Percentiles rank a stretch among this genome's conserved stretches.
Evolutionary conservation across 2,888 invertebrate species (phyloP).

Genomic region (Eulithis testata): DNA sequence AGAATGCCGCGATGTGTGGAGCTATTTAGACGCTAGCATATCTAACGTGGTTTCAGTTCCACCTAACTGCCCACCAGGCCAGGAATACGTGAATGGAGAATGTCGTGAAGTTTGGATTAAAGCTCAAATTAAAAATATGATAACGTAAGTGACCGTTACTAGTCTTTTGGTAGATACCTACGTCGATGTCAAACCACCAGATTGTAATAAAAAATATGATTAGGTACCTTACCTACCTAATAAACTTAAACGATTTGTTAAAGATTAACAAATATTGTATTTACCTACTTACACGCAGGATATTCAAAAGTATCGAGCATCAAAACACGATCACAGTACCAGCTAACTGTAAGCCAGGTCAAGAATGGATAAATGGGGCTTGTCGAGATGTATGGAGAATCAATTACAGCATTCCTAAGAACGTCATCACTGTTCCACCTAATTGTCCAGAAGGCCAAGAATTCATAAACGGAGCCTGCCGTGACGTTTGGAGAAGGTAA

Average conservation of each 20-base stretch:
- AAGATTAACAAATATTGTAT: too few relatives aligned
- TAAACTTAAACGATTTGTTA: too few relatives aligned
- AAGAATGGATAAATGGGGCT: conserved; percentile 28
- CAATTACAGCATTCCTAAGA: conserved; percentile 3
- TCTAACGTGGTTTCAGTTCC: conserved; percentile 27
- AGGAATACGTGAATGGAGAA: conserved; percentile 27
- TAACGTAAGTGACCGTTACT: conserved; percentile 9
- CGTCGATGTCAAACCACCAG: too few relatives aligned
- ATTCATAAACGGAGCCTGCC: conserved; percentile 31
- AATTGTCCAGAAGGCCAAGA: conserved; percentile 32
- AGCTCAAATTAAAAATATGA: conserved; percentile 7
- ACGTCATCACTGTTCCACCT: conserved; percentile 29
- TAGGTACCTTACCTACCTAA: too few relatives aligned
- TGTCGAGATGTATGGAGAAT: conserved; percentile 27
- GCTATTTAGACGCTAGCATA: conserved; percentile 8
- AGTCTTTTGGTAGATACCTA: too few relatives aligned
- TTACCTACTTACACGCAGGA: neutral
- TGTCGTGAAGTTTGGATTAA: conserved; percentile 31
- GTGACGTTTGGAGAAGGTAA: conserved; percentile 31
- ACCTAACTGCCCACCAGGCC: conserved; percentile 31
- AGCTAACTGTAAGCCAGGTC: conserved; percentile 25
- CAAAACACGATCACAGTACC: conserved; percentile 22
- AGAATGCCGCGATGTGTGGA: conserved; percentile 25
- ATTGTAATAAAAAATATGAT: too few relatives aligned
- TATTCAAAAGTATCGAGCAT: neutral